A percentile compares a stretch with the other conserved stretches of the same genome.
Conservation (phyloP, 2,888 invertebrate genomes). For the Coleophora flavipennella region DNA sequence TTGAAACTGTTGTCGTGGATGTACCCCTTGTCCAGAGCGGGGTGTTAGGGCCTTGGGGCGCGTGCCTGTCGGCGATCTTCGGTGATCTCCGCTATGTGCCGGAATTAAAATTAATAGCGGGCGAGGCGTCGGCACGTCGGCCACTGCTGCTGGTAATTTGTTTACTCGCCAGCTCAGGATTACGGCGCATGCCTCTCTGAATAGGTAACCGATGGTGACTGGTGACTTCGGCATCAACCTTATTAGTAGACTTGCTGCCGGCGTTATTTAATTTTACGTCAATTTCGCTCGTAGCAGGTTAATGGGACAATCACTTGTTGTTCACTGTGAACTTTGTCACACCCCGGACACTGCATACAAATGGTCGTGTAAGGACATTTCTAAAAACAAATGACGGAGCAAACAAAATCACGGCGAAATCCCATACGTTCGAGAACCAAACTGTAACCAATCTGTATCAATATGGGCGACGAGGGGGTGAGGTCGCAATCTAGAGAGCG, state of each 20-base stretch:
- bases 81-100: conserved; percentile 58
- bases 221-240: conserved; percentile 34
- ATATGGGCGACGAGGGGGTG: too few species aligned
- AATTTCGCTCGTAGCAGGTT: too few species aligned
- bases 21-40: conserved; percentile 6
- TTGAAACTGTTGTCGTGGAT: neutral
- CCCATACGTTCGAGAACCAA: too few species aligned
- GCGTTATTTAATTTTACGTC: too few species aligned
- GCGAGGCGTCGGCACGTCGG: conserved; percentile 43
- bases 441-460: too few species aligned
- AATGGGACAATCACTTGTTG: too few species aligned
- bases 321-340: too few species aligned
- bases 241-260: neutral
- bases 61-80: conserved; percentile 56
- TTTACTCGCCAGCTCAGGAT: conserved; percentile 66
- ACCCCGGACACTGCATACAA: too few species aligned
- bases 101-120: conserved; percentile 71
- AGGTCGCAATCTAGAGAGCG: too few species aligned
- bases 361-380: too few species aligned
- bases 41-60: conserved; percentile 30
- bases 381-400: too few species aligned
- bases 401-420: too few species aligned
- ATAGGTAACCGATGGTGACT: conserved; percentile 60
- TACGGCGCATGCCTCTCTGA: conserved; percentile 63
- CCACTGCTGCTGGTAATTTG: conserved; percentile 59